Percentiles rank a stretch among this genome's conserved stretches.
Evolutionary conservation across 1,140 invertebrate species (phyloP).

Genomic region (Drosophila repleta): DNA sequence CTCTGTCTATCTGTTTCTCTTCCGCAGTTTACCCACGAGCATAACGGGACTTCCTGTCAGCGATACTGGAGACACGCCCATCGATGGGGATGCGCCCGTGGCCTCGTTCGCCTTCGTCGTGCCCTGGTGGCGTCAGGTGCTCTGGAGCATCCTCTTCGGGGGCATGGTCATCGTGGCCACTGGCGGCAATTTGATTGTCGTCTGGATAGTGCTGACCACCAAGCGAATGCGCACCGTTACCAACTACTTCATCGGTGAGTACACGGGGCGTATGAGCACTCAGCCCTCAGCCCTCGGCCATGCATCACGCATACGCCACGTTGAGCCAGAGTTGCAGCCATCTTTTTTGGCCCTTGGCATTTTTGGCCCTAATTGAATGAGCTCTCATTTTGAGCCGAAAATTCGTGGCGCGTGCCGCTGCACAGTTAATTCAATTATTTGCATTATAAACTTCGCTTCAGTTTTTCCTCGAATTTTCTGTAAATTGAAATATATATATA

Average conservation of each 20-base stretch:
- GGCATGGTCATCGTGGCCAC: slow-evolving; percentile 96
- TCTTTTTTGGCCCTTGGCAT: not conserved
- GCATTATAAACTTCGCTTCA: slow-evolving; percentile 19
- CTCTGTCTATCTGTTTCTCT: not conserved
- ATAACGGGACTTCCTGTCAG: slow-evolving; percentile 46
- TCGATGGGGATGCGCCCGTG: slow-evolving; percentile 40
- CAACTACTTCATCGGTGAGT: slow-evolving; percentile 94
- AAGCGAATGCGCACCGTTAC: slow-evolving; percentile 97
- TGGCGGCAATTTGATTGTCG: slow-evolving; percentile 96
- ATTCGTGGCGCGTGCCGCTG: slow-evolving; percentile 9
- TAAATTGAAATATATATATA: no score
- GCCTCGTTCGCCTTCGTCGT: slow-evolving; percentile 87
- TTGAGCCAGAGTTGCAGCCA: not conserved
- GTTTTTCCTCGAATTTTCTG: no score
- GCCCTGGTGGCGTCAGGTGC: slow-evolving; percentile 93
- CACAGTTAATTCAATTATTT: slow-evolving; percentile 42
- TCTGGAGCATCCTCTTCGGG: slow-evolving; percentile 93
- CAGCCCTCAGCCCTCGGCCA: slow-evolving; percentile 24
- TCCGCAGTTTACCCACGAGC: slow-evolving; percentile 32
- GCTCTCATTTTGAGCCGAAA: slow-evolving; percentile 2
- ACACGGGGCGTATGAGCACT: slow-evolving; percentile 27
- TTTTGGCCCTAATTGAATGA: slow-evolving; percentile 4
- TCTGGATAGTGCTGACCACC: slow-evolving; percentile 96
- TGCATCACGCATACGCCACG: slow-evolving; percentile 42
- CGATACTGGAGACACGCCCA: slow-evolving; percentile 3